Base-by-base conservation (phyloP, 1,140 invertebrate species). In the Meloidogyne chitwoodi region DNA sequence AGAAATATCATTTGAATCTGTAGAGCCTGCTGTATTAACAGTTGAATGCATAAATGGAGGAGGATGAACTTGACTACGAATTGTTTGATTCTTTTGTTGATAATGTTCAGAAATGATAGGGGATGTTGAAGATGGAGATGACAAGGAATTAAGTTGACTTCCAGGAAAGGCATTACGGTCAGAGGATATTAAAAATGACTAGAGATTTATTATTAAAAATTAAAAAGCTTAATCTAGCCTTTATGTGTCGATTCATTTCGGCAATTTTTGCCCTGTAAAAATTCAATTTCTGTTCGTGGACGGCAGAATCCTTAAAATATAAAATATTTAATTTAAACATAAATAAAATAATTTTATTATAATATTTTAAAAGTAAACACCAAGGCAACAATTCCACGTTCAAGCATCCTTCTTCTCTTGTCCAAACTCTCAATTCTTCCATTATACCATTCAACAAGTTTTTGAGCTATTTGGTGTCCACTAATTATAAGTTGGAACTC, bases 221-320 rank as follows among this genome's bases (percentile, higher is more conserved):
- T 22, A 5, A 27, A 38, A 68, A 78, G 14, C 73, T 71, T 73
- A 83, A 71, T 24, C 78, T 41, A 68, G 75, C 83, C 10, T 69
- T 62, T 16, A 85, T 85, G 19, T 85, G 79, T 1, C 85, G 74
- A 67, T 83, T 86, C 24, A 85, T 68, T 61, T 86, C 85, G 22
- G 85, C 81, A 48, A 85, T 80, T 68, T 85, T 83, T 10, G 85
- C 85, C 2, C 84, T 65, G 14, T 87, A 73, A 61, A 83, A 85
- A 71, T 85, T 85, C 0, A 85, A 75, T 68, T 83, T 84, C 74
- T 85, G 83, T 64, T 86, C 84, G 63, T 85, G 84, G 14, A 85
- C 84, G 26, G 85, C 81, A 3, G 81, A 77, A 63, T 85, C 84
- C 83, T 85, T 65, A 48, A 85, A 83, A 27, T 22, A 68, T 29